These are phyloP conservation scores for Calyptomena viridis DNA, from an alignment of 2,113 vertebrate species.

Conservation along the genomic window DNA sequence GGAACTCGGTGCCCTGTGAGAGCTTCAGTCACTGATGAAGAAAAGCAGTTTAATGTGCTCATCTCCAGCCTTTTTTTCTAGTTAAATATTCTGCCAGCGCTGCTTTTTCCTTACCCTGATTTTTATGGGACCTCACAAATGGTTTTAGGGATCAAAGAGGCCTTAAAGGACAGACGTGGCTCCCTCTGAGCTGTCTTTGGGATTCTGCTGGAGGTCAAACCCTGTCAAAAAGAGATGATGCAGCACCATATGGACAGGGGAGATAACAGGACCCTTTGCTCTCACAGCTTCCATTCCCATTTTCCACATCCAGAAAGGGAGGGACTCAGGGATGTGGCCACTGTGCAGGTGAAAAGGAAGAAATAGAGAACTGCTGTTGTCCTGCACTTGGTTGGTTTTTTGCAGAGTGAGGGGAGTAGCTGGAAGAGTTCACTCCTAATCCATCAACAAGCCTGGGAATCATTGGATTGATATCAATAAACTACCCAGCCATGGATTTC, in stretches of 20 bases:
- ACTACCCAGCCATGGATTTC: background rate
- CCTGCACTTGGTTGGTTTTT: background rate
- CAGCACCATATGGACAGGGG: background rate
- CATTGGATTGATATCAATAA: background rate
- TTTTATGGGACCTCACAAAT: background rate
- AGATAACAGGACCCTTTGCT: background rate
- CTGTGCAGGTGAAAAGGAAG: background rate
- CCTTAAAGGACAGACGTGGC: background rate
- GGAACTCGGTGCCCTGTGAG: background rate
- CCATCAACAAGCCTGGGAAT: background rate
- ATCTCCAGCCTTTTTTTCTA: background rate
- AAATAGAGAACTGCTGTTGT: background rate
- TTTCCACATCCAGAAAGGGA: background rate
- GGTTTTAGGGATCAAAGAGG: background rate
- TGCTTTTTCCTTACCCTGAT: background rate
- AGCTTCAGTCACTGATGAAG: background rate
- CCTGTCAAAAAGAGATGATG: background rate
- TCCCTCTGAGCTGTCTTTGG: background rate
- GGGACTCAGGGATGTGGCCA: background rate
- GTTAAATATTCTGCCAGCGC: background rate
- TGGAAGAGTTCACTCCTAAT: background rate
- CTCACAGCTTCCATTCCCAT: background rate
- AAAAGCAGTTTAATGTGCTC: background rate
- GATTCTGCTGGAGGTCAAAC: background rate
- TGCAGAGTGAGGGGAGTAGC: background rate